phyloP scores from a whole-genome alignment of 1,140 invertebrate species.

The Ceratitis capitata region DNA sequence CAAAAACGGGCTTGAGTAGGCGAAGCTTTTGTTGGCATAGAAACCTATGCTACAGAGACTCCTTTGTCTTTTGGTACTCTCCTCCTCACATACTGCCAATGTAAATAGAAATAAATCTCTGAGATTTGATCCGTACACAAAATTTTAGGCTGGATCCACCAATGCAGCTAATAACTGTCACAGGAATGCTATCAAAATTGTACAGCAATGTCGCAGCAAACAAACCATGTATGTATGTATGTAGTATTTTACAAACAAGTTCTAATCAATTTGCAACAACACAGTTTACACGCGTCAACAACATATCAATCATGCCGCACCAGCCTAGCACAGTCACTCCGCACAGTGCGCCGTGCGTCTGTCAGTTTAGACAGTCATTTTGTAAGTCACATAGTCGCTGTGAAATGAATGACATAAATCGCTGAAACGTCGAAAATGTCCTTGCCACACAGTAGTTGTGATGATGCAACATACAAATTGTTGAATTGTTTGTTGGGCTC shows the following conservation, averaged over 20 bases:
- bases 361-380: background rate
- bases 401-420: slow-evolving; percentile 3
- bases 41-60: too few species aligned
- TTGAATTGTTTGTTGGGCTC: background rate
- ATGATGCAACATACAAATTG: background rate
- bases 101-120: too few species aligned
- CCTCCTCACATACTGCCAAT: too few species aligned
- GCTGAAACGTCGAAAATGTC: background rate
- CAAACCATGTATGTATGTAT: too few species aligned
- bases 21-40: too few species aligned
- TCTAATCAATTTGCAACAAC: background rate
- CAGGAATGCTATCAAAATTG: too few species aligned
- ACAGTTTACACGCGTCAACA: background rate
- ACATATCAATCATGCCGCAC: background rate
- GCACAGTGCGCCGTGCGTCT: background rate
- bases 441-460: background rate
- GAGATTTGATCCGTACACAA: too few species aligned
- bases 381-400: background rate
- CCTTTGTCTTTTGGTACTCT: too few species aligned
- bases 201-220: too few species aligned
- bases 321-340: background rate
- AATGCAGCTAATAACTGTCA: too few species aligned
- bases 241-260: background rate
- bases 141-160: too few species aligned
- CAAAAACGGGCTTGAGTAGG: too few species aligned